A percentile compares a stretch with the other conserved stretches of the same genome.
These are phyloP conservation scores for Protodeltote pygarga DNA, from an alignment of 2,888 invertebrate species.

Conservation along the genomic window DNA sequence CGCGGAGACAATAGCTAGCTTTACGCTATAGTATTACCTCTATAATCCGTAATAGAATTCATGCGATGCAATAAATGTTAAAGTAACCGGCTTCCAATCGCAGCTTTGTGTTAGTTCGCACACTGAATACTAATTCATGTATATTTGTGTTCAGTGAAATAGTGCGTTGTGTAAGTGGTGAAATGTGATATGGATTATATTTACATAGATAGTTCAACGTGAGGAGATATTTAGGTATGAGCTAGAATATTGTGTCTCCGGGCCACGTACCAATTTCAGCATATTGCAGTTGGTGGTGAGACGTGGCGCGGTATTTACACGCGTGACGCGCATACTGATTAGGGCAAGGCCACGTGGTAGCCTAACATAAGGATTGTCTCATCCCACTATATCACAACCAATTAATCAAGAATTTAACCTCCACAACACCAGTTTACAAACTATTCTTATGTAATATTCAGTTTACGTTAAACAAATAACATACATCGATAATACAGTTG, in stretches of 20 bases:
- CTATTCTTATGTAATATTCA: too few relatives aligned
- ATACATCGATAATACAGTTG: too few relatives aligned
- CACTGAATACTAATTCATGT: slow-evolving; percentile 58
- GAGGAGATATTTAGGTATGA: slow-evolving; percentile 42
- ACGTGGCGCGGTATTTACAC: slow-evolving; percentile 64
- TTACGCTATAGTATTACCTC: slow-evolving; percentile 56
- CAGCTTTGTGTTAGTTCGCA: slow-evolving; percentile 70
- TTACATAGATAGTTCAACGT: slow-evolving; percentile 43
- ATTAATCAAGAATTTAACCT: slow-evolving; percentile 24
- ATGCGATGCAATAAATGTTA: slow-evolving; percentile 67
- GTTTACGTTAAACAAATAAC: too few relatives aligned
- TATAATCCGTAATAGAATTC: slow-evolving; percentile 60
- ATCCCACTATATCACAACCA: slow-evolving; percentile 19
- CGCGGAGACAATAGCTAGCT: slow-evolving; percentile 75
- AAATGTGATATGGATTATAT: slow-evolving; percentile 45
- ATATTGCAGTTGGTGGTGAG: slow-evolving; percentile 76
- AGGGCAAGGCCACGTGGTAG: slow-evolving; percentile 39
- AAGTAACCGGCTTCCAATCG: slow-evolving; percentile 65
- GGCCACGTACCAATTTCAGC: slow-evolving; percentile 80
- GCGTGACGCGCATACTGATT: slow-evolving; percentile 74
- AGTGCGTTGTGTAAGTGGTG: slow-evolving; percentile 36
- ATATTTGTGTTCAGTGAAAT: slow-evolving; percentile 40
- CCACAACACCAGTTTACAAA: too few relatives aligned
- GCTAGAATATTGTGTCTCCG: slow-evolving; percentile 64
- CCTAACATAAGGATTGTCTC: slow-evolving; percentile 18